These are phyloP conservation scores for Muscina levida DNA, from an alignment of 2,888 invertebrate genomes.

Conservation along the genomic window DNA sequence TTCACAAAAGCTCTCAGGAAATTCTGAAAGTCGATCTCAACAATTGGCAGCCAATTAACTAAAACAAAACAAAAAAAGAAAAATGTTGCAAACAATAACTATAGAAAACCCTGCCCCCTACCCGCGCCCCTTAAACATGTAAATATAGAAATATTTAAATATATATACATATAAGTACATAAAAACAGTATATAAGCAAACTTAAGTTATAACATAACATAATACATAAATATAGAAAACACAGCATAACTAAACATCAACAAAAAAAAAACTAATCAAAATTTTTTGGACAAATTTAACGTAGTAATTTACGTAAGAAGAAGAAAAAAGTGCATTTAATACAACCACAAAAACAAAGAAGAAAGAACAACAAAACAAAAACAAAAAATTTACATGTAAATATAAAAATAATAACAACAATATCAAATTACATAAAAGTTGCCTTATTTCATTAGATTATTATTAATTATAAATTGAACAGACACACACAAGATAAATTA, in stretches of 20 bases:
- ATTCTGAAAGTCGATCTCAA: constrained; percentile 72
- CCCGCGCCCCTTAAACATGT: constrained; percentile 5
- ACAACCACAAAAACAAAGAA: constrained; percentile 41
- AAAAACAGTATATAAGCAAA: constrained; percentile 18
- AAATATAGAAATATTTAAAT: constrained; percentile 31
- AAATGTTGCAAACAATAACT: constrained; percentile 42
- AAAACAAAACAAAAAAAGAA: constrained; percentile 18
- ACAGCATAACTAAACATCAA: constrained; percentile 31
- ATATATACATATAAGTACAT: constrained; percentile 34
- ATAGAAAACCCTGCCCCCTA: neutral
- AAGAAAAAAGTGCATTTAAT: constrained; percentile 64
- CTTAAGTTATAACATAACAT: neutral
- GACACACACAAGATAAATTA: neutral
- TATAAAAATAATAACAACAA: constrained; percentile 48
- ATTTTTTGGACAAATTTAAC: constrained; percentile 24
- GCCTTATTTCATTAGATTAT: constrained; percentile 64
- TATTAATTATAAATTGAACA: constrained; percentile 23
- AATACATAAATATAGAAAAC: constrained; percentile 13
- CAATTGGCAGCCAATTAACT: constrained; percentile 75
- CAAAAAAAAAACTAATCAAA: constrained; percentile 32
- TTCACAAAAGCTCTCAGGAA: constrained; percentile 66
- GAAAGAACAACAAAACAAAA: constrained; percentile 40
- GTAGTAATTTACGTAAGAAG: constrained; percentile 2
- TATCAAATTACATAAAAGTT: constrained; percentile 64
- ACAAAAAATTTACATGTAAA: constrained; percentile 3